These are phyloP conservation scores for Choloepus hoffmanni DNA, from an alignment of 2,113 vertebrate species.

Conservation along the genomic window DNA sequence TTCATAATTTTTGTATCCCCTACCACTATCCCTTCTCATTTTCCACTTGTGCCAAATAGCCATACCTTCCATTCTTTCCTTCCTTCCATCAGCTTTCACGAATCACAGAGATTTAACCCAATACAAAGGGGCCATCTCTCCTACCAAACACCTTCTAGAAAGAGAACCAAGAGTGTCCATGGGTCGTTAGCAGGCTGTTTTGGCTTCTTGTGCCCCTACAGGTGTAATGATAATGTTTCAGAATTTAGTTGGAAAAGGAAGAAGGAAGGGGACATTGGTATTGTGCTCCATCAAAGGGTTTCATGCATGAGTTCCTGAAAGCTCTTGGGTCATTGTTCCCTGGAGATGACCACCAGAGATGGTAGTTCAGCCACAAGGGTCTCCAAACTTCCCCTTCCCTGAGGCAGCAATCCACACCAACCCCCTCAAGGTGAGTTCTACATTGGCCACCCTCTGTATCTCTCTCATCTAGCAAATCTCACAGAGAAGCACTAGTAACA, in stretches of 20 bases:
- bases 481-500: background rate
- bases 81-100: background rate
- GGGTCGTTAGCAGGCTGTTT: background rate
- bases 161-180: background rate
- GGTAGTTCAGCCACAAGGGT: background rate
- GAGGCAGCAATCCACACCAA: background rate
- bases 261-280: accelerated
- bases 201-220: background rate
- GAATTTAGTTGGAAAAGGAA: background rate
- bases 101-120: background rate
- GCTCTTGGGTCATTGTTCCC: accelerated
- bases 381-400: background rate
- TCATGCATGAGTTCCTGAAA: accelerated
- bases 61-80: background rate
- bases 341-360: accelerated
- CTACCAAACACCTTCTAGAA: background rate
- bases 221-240: background rate
- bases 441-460: background rate
- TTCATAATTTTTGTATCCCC: too few relatives aligned
- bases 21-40: accelerated
- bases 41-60: background rate
- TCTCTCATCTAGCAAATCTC: background rate
- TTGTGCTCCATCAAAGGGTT: too few relatives aligned
- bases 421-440: background rate
- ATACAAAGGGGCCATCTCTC: background rate